phyloP scores from a whole-genome alignment of 2,888 invertebrate species.

The Eumerus sabulonum region DNA sequence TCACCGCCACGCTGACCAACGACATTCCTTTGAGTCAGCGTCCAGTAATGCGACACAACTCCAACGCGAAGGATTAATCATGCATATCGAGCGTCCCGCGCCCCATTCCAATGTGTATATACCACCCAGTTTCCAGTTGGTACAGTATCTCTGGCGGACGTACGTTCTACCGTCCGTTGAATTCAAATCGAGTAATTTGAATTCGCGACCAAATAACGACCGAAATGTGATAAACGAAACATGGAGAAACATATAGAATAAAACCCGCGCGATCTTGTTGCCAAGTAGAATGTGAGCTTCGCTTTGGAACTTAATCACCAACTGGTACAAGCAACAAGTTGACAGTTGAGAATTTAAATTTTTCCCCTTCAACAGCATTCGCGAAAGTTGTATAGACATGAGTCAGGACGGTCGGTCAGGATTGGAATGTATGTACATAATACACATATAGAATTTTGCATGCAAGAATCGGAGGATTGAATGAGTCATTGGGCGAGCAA shows the following conservation, averaged over 20 bases:
- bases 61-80: constrained; percentile 53
- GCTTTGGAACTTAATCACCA: constrained; percentile 42
- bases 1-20: not conserved
- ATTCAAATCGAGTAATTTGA: constrained; percentile 55
- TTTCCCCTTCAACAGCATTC: constrained; percentile 8
- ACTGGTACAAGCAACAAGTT: constrained; percentile 65
- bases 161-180: constrained; percentile 46
- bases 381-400: too few species aligned
- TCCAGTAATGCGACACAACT: constrained; percentile 6
- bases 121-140: constrained; percentile 23
- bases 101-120: constrained; percentile 14
- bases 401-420: not conserved
- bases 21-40: constrained; percentile 45
- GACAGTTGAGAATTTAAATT: constrained; percentile 52
- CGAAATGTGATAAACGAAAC: constrained; percentile 12
- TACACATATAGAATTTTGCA: too few species aligned
- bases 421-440: not conserved
- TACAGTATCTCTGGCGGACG: constrained; percentile 26
- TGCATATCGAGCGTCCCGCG: constrained; percentile 24
- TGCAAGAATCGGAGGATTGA: not conserved
- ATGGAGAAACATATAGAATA: constrained; percentile 27
- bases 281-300: constrained; percentile 30
- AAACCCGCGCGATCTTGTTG: constrained; percentile 64
- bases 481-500: constrained; percentile 7
- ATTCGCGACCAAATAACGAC: constrained; percentile 49